A percentile compares a stretch with the other conserved stretches of the same genome.
Evolutionary conservation across 2,888 invertebrate species (phyloP).

Genomic region (Dysmachus trigonus): DNA sequence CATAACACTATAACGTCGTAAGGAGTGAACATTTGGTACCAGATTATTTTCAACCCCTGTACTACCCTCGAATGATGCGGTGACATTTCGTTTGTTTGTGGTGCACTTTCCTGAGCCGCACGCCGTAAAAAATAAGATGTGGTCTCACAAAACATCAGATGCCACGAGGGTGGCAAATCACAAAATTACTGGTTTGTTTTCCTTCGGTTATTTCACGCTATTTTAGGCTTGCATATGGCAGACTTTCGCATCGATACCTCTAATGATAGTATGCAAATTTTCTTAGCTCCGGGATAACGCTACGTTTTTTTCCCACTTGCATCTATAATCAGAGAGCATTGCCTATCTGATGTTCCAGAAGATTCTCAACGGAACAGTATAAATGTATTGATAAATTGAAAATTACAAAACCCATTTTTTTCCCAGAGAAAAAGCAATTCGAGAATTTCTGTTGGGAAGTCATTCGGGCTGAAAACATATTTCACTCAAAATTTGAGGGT

Average conservation of each 20-base stretch:
- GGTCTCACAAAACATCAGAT: neutral
- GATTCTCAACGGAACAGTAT: neutral
- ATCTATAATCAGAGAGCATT: slow-evolving; percentile 8
- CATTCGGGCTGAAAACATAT: neutral
- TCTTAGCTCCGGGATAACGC: neutral
- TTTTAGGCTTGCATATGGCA: slow-evolving; percentile 45
- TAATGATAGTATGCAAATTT: slow-evolving; percentile 36
- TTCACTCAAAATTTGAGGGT: neutral
- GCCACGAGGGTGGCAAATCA: slow-evolving; percentile 39
- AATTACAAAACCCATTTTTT: neutral
- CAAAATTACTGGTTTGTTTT: slow-evolving; percentile 48
- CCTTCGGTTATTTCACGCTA: slow-evolving; percentile 46
- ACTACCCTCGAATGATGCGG: neutral
- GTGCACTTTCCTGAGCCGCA: neutral
- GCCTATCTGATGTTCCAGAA: neutral
- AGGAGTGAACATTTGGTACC: neutral
- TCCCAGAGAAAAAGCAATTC: neutral
- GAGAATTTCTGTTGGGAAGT: neutral
- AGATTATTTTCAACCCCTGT: neutral
- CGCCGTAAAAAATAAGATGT: neutral
- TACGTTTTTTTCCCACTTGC: neutral
- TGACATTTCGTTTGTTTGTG: neutral
- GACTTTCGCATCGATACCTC: neutral
- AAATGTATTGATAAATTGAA: neutral
- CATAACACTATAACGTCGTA: neutral